Percentiles rank a stretch among this genome's conserved stretches.
Evolutionary conservation across 2,113 vertebrate species (phyloP).

Genomic region (Capreolus pygargus): DNA sequence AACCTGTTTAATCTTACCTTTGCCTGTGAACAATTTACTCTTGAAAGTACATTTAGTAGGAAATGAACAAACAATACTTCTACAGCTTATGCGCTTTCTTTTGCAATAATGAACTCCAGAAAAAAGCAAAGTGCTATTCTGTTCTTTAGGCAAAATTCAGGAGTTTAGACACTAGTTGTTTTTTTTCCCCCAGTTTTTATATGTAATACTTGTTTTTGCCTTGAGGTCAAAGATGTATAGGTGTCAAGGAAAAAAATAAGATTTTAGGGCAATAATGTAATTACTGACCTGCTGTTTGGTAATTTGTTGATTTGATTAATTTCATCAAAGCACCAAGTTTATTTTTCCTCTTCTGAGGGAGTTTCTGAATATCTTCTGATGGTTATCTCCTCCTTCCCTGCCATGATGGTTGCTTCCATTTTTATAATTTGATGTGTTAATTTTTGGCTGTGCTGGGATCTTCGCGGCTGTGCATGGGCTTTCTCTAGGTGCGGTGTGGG

Average conservation of each 20-base stretch:
- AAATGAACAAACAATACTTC: neutral
- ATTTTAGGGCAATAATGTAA: neutral
- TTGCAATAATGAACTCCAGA: neutral
- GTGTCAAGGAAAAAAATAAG: neutral
- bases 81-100: neutral
- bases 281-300: neutral
- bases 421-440: neutral
- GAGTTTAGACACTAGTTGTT: neutral
- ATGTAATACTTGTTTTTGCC: neutral
- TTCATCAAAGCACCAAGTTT: neutral
- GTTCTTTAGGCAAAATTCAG: slow-evolving; percentile 14
- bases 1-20: neutral
- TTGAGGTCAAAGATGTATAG: neutral
- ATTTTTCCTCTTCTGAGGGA: neutral
- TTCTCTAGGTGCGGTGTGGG: neutral
- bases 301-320: slow-evolving; percentile 16
- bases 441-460: neutral
- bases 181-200: neutral
- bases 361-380: slow-evolving; percentile 6
- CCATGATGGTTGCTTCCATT: neutral
- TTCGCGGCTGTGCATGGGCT: neutral
- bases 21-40: neutral
- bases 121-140: neutral
- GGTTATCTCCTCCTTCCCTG: neutral
- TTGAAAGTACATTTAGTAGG: neutral